Evolutionary conservation across 37 sponge, comb jelly and placozoan genomes (phyloP), one percentile per base, ranked within the genome.

Genomic region (Halisarca cf. caerulea): DNA sequence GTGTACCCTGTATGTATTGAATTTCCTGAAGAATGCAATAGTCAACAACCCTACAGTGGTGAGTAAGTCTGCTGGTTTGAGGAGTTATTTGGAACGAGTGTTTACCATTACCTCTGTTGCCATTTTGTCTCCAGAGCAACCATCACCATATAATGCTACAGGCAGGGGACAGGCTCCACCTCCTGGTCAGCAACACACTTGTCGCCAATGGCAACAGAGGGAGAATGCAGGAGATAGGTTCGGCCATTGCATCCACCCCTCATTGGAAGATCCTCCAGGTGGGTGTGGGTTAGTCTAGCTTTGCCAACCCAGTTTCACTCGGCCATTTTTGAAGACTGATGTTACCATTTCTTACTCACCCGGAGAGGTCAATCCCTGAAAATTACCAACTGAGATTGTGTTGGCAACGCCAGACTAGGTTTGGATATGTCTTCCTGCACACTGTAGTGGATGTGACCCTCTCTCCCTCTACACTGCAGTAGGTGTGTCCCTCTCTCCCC

Each of bases 231-330:
- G 62, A 80, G 40, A 58, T 80, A 36, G 62, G 62, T 21, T 60
- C 81, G 20, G 62, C 20, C 5, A 71, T 54, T 0, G 57, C 75
- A 84, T 87, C 86, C 28, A 57, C 82, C 42, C 91, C 94, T 15
- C 91, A 90, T 8, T 94, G 94, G 94, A 90, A 42, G 62, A 82
- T 94, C 37, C 51, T 89, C 8, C 87, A 88, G 41, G 88, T 88
- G 32, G 9, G 79, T 7, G 43, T 33, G 42, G 51, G n/a, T n/a
- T n/a, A n/a, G n/a, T n/a, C n/a, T n/a, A n/a, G n/a, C n/a, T n/a
- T n/a, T n/a, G n/a, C n/a, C n/a, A n/a, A n/a, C n/a, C n/a, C n/a
- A n/a, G n/a, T n/a, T n/a, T n/a, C n/a, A n/a, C n/a, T n/a, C n/a
- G n/a, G n/a, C n/a, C n/a, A n/a, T n/a, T n/a, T n/a, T n/a, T n/a